Evolutionary conservation across 2,888 invertebrate genomes (phyloP).

Genomic region (Leptinotarsa haldemani): DNA sequence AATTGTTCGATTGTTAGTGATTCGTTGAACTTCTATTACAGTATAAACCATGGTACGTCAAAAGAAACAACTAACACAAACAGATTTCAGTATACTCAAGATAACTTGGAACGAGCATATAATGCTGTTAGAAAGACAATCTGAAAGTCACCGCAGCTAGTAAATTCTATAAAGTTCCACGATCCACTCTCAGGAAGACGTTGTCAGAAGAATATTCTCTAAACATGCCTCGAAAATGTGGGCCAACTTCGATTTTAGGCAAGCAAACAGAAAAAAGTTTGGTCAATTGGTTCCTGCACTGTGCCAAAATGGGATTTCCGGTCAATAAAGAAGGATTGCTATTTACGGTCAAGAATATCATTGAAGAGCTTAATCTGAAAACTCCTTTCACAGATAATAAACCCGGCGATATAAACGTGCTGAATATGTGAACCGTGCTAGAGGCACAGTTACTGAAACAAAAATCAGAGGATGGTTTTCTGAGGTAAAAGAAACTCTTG

Average conservation of each 20-base stretch:
- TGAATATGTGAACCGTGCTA: constrained; percentile 7
- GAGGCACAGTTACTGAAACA: constrained; percentile 1
- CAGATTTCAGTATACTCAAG: neutral
- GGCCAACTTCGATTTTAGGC: neutral
- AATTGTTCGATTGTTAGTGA: neutral
- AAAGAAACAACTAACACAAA: constrained; percentile 1
- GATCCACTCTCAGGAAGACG: neutral
- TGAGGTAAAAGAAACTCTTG: neutral
- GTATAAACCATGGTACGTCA: constrained; percentile 5
- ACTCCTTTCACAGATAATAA: neutral
- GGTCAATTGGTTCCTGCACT: neutral
- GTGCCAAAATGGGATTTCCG: constrained; percentile 2
- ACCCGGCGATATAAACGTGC: neutral
- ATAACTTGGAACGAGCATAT: neutral
- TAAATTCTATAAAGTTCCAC: neutral
- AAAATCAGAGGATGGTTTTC: constrained; percentile 1
- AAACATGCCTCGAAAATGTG: constrained; percentile 4
- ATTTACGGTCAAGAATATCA: constrained; percentile 1
- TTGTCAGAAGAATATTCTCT: neutral
- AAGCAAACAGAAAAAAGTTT: constrained; percentile 2
- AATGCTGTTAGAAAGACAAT: neutral
- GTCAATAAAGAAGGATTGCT: constrained; percentile 8
- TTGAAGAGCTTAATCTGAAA: neutral
- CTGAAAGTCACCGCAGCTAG: neutral
- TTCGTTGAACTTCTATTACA: neutral